phyloP scores from a whole-genome alignment of 1,140 invertebrate species.

The Psilanteris sp. region DNA sequence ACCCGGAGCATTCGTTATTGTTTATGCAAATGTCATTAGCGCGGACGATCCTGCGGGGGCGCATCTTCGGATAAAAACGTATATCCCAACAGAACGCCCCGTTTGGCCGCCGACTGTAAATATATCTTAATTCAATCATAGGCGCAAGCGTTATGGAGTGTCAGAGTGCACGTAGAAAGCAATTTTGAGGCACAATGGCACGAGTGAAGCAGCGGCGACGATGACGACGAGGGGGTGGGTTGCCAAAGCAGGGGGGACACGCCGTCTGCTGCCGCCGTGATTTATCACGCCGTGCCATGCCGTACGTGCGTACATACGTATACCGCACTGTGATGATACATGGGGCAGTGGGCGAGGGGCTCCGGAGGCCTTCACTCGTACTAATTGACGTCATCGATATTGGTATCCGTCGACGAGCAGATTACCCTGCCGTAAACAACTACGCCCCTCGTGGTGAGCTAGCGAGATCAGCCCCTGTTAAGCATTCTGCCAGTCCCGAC shows the following conservation, averaged over 20 bases:
- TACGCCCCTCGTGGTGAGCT: constrained; percentile 66
- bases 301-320: constrained; percentile 73
- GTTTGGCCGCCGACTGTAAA: constrained; percentile 47
- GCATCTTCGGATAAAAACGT: too few species aligned
- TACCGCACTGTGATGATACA: constrained; percentile 77
- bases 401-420: constrained; percentile 79
- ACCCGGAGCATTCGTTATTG: background rate
- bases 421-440: constrained; percentile 79
- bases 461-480: constrained; percentile 51
- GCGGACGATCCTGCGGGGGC: background rate
- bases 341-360: constrained; percentile 61
- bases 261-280: constrained; percentile 78
- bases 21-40: constrained; percentile 30
- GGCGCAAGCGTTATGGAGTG: constrained; percentile 72
- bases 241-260: constrained; percentile 60
- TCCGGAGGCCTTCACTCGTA: constrained; percentile 70
- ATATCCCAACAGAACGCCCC: background rate
- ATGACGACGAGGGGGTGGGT: constrained; percentile 37
- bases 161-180: constrained; percentile 72
- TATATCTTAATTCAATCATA: constrained; percentile 61
- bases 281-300: constrained; percentile 76
- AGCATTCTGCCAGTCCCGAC: constrained; percentile 51
- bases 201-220: constrained; percentile 53
- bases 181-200: constrained; percentile 66
- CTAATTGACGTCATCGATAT: constrained; percentile 81